Base-by-base conservation (phyloP, 2,797 vertebrate genomes). In the Mastacembelus armatus region DNA sequence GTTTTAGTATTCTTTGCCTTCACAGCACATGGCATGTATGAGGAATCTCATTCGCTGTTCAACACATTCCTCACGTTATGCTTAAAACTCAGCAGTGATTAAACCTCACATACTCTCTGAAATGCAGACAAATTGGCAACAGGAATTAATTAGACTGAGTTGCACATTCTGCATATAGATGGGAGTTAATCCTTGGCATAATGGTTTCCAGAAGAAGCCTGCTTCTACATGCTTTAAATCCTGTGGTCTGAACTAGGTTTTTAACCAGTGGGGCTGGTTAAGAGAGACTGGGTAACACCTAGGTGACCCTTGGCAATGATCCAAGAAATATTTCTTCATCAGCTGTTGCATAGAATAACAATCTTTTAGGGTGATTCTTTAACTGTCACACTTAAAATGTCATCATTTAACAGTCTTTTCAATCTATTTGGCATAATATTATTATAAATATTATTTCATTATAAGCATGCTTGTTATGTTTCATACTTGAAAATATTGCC, bases 401-500 rank as follows among this genome's bases (percentile, higher is more conserved):
- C 48, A 61, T 72, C 6, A 72, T 85, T 83, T 71, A 71, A 66
- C 66, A 64, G 55, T 39, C 62, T 74, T 80, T 78, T 80, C 66
- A 5, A 50, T 81, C 57, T 64, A 50, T 69, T 89, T 83, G 81
- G 60, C 81, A 78, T 85, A 72, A 70, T 63, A 71, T 85, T 80
- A 85, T 86, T 76, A 59, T n/a, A n/a, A n/a, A n/a, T n/a, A n/a
- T n/a, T n/a, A n/a, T n/a, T n/a, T n/a, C n/a, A 87, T 87, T 77
- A 72, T n/a, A n/a, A n/a, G 67, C 68, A 78, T 29, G 69, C 52
- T 78, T 40, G 45, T 12, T 71, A 60, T 84, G 71, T 82, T 83
- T 78, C 48, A 48, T 43, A 65, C 59, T 58, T 27, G 14, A 68
- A 62, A 64, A 69, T 57, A 36, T 56, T 73, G 71, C 59, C 50